Evolutionary conservation across 1,140 invertebrate species (phyloP).

Genomic region (Bursaphelenchus mucronatus): DNA sequence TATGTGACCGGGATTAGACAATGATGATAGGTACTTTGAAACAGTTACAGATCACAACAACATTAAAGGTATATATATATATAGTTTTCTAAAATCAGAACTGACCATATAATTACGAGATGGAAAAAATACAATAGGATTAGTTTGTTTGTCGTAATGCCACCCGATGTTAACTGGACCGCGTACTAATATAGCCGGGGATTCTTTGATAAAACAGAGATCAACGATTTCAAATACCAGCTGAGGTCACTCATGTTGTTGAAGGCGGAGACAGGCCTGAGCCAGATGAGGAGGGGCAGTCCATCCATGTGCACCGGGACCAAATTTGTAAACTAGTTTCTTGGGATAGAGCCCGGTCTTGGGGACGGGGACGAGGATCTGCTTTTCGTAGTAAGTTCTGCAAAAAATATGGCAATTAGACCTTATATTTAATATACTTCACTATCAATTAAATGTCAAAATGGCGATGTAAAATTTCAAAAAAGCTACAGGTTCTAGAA

Average conservation of each 20-base stretch:
- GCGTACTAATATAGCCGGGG: no score
- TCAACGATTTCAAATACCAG: no score
- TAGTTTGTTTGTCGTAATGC: no score
- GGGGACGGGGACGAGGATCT: conserved; percentile 64
- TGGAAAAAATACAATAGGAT: no score
- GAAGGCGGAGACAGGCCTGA: conserved; percentile 15
- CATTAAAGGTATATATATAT: no score
- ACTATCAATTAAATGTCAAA: not conserved
- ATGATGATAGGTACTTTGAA: no score
- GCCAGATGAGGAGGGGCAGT: conserved; percentile 24
- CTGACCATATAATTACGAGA: no score
- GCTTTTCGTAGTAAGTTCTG: conserved; percentile 65
- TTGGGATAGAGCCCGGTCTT: conserved; percentile 65
- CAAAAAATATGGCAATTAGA: conserved; percentile 29
- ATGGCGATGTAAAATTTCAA: not conserved
- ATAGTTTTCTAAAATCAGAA: no score
- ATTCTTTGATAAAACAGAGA: no score
- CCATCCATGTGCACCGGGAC: conserved; percentile 60
- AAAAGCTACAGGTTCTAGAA: not conserved
- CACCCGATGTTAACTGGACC: no score
- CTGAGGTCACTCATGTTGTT: conserved; percentile 9
- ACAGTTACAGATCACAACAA: no score
- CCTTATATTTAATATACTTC: not conserved
- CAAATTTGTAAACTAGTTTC: conserved; percentile 66
- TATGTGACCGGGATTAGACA: no score